Evolutionary conservation across 1,140 invertebrate species (phyloP), one percentile per base, ranked within the genome.

Genomic region (Lineus longissimus): DNA sequence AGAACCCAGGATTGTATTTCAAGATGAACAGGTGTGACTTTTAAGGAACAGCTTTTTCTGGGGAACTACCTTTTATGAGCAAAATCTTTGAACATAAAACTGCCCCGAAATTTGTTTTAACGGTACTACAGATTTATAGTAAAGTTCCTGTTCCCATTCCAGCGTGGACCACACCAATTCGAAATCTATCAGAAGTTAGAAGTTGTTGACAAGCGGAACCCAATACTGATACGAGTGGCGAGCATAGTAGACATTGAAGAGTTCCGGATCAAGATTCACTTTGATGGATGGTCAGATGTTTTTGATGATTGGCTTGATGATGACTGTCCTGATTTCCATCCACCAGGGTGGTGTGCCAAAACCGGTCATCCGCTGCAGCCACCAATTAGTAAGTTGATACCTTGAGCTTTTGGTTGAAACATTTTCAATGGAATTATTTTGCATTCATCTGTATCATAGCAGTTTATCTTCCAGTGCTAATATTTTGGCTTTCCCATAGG

Each of bases 221-320:
- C 90, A 29, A 83, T 86, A 66, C 79, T 97, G 2, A 90, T 97
- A 55, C 85, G 94, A 27, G 93, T 94, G 2, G 92, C 92, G 0
- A 91, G 90, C 0, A 87, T 97, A 2, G 86, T 86, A 62, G 89
- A 90, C 55, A 87, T 92, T 60, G 86, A 95, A 81, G 90, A 92
- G 69, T 88, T 89, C 69, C 84, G 93, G 31, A 87, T 96, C 22
- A 88, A 90, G 73, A 87, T 97, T 58, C 87, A 91, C 73, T 94
- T 95, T 82, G 94, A 96, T 81, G 93, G 93, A 11, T 97, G 94
- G 92, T 88, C 89, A 1, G 86, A 88, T 67, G 86, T 88, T 63
- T 92, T 94, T 78, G 89, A 91, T 65, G 93, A 90, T 77, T 95
- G 92, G 92, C 82, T 95, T 23, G 78, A 65, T 90, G 76, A 79